Evolutionary conservation across 2,888 invertebrate genomes (phyloP), one percentile per base, ranked within the genome.

Genomic region (Phaonia tiefii): DNA sequence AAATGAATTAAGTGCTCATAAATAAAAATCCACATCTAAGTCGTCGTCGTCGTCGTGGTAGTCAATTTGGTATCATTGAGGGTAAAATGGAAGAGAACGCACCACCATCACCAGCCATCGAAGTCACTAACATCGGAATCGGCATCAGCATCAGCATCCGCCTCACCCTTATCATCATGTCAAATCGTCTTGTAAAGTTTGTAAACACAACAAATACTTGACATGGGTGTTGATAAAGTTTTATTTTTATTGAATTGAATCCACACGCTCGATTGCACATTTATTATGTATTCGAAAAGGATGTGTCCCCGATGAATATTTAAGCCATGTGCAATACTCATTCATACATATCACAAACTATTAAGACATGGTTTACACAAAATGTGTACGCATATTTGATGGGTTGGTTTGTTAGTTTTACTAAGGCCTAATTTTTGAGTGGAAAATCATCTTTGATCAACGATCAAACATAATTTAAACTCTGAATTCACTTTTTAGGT

Each of bases 191-290:
- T 86, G 85, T 85, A 87, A 88, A 89, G 89, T 89, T 89, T 89
- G 89, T 86, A 89, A 89, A 88, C 88, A 89, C 85, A 88, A 89
- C 88, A 87, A 88, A 89, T 88, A 85, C 87, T 80, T 83, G 76
- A 85, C 86, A 86, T 86, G 86, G 85, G 86, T 86, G 86, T 85
- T 86, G 86, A 86, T 85, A 86, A 86, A 86, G 75, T 85, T 85
- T 85, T 85, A 83, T 83, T 72, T 63, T 67, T 82, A 84, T 83
- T 84, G 83, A 79, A 83, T 82, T 80, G 80, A 80, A 74, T 60
- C 79, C 46, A 69, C 82, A 83, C 73, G 84, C 83, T 84, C 79
- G 80, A 84, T 83, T 84, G 83, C 82, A 82, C 82, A 81, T 79
- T 83, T 83, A 80, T 78, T 74, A 58, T 49, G 31, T 31, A 63